These are phyloP conservation scores for Tichodroma muraria DNA, from an alignment of 2,113 vertebrate genomes.

Conservation along the genomic window DNA sequence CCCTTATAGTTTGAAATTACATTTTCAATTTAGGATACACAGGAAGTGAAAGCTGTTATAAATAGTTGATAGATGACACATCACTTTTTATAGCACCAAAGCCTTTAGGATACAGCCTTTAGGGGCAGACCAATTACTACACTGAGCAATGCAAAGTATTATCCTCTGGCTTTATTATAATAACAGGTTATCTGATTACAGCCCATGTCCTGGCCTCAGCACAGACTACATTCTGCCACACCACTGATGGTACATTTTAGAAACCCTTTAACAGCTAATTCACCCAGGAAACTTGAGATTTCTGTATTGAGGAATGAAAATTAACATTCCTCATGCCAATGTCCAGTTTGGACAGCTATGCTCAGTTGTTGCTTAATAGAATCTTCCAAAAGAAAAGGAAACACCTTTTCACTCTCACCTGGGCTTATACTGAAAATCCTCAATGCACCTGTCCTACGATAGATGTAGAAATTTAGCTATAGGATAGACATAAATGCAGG, in stretches of 20 bases:
- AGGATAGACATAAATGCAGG: not conserved
- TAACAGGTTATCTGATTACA: conserved; percentile 54
- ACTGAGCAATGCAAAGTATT: conserved; percentile 59
- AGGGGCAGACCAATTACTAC: conserved; percentile 47
- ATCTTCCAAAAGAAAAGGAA: not conserved
- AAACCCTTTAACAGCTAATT: conserved; percentile 9
- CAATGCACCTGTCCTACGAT: not conserved
- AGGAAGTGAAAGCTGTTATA: conserved; percentile 52
- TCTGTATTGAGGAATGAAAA: not conserved
- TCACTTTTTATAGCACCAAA: not conserved
- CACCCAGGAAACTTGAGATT: not conserved
- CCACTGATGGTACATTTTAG: not conserved
- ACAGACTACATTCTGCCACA: not conserved
- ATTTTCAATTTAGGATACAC: conserved; percentile 29
- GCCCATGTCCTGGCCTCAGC: not conserved
- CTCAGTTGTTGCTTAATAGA: not conserved
- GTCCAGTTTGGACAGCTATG: not conserved
- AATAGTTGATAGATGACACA: conserved; percentile 46
- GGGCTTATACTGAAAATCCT: not conserved
- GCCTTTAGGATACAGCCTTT: conserved; percentile 41
- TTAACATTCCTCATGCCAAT: not conserved
- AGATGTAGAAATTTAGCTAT: not conserved
- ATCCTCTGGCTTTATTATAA: conserved; percentile 50
- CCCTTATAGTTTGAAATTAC: conserved; percentile 34
- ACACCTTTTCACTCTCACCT: not conserved